Base-by-base conservation (phyloP, 2,113 vertebrate species). In the Rostratula benghalensis region DNA sequence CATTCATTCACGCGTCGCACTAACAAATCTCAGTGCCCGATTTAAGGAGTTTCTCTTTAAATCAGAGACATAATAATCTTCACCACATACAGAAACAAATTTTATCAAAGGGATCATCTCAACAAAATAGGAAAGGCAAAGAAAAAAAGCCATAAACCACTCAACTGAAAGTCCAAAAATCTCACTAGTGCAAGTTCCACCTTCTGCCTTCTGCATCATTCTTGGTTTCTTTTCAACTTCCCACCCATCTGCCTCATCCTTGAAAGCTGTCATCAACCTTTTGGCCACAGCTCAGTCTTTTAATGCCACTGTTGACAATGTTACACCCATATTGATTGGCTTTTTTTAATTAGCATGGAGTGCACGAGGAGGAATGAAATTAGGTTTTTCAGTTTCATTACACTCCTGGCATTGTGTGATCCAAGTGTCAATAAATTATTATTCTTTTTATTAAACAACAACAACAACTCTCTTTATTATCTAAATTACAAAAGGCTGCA, bases 401-500 rank as follows among this genome's bases (percentile, higher is more conserved):
- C 77, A 75, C 37, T 91, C 87, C 70, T 3, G 3, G 71, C 93
- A 79, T 80, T 96, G 63, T 97, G 89, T 6, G 89, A 91, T 78
- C 92, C 90, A 74, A 97, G 70, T 94, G 90, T 97, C 97, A 97
- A 97, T 95, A 95, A 97, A 97, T 97, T 97, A 95, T 90, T 65
- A 80, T 93, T 84, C 91, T 92, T 96, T 89, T 97, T 84, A 92
- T 96, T 90, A 96, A 96, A 93, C 81, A 95, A 91, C 92, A 93
- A 74, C 87, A 96, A 86, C 91, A 89, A 60, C 71, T 89, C 50
- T 87, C 71, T 95, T 79, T 97, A 97, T 96, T 95, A 94, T 87
- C 94, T 95, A 92, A 96, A 97, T 97, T 94, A 97, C 92, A 96
- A 85, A 77, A 94, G 82, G 33, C 94, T 87, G 87, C 89, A 80